Base-by-base conservation (phyloP, 2,888 invertebrate species). In the Chrysolina haemoptera region DNA sequence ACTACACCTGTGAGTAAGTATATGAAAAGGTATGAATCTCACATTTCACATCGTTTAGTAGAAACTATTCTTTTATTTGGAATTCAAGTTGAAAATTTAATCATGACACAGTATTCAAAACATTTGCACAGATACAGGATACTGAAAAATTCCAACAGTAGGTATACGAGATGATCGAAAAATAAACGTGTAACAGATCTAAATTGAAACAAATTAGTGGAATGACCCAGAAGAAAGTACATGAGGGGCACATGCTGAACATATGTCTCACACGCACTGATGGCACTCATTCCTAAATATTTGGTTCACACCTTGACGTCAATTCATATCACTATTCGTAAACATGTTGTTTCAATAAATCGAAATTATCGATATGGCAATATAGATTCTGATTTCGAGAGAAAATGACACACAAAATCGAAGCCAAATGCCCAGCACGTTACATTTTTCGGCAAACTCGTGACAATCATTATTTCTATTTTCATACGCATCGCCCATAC, bases 391-490 rank as follows among this genome's bases (percentile, higher is more conserved):
- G 35, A 6, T 35, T 35, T 35, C 35, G 35, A 27, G 27, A 27
- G 5, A 27, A 27, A 1, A 18, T 53, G 20, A 53, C 20, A 53
- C 20, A 53, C 53, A 20, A 12, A 4, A 2, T 11, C 53, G 20
- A 50, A 20, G 53, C 53, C 53, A 53, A 53, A 53, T 18, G 53
- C 53, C 11, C 53, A 20, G 22, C 14, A 59, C 59, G 59, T 59
- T 59, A 12, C 6, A 59, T 1, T 59, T 59, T 59, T 59, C 4
- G 27, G 0, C n/a, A 35, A 59, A 35, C 59, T 59, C 59, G 59
- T 59, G 59, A 59, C 27, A 27, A 12, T 1, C 27, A 59, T 59
- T 59, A 59, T 59, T 59, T 59, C 59, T 59, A 59, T 59, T 59
- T 27, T 27, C 59, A n/a, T 59, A 20, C 55, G 48, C 18, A 50